A percentile compares a stretch with the other conserved stretches of the same genome.
phyloP scores from a whole-genome alignment of 2,888 invertebrate genomes.

The Idaea dimidiata region DNA sequence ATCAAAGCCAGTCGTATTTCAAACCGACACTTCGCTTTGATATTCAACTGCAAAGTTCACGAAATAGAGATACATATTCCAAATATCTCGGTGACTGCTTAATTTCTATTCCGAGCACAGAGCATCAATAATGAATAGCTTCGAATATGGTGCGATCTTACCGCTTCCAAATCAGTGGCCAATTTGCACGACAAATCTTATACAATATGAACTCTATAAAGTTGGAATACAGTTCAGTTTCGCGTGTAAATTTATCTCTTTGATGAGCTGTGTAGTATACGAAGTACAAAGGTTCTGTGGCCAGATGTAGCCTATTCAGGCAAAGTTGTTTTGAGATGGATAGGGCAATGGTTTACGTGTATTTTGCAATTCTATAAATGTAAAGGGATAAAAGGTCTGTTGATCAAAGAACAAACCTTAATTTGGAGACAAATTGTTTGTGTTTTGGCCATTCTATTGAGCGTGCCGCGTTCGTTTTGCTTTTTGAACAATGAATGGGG shows the following conservation, averaged over 20 bases:
- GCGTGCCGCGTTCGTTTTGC: background rate
- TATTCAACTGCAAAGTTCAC: background rate
- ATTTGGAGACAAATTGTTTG: background rate
- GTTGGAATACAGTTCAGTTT: background rate
- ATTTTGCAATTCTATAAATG: constrained; percentile 10
- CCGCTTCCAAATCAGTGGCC: constrained; percentile 18
- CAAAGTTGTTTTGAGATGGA: constrained; percentile 18
- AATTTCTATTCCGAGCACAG: constrained; percentile 12
- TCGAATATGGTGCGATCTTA: constrained; percentile 12
- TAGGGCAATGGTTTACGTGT: background rate
- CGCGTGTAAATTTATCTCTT: constrained; percentile 9
- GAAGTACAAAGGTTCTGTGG: constrained; percentile 23
- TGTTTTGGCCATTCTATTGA: background rate
- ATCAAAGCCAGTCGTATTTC: background rate
- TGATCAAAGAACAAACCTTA: background rate
- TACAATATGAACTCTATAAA: constrained; percentile 2
- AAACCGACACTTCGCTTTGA: background rate
- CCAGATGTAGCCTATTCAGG: constrained; percentile 20
- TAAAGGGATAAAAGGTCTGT: background rate
- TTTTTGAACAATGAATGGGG: background rate
- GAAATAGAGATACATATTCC: background rate
- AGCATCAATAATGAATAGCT: constrained; percentile 13
- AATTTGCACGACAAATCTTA: constrained; percentile 10
- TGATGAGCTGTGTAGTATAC: constrained; percentile 14
- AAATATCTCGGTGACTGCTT: constrained; percentile 4